phyloP scores from a whole-genome alignment of 2,888 invertebrate genomes.

The Pammene aurita region DNA sequence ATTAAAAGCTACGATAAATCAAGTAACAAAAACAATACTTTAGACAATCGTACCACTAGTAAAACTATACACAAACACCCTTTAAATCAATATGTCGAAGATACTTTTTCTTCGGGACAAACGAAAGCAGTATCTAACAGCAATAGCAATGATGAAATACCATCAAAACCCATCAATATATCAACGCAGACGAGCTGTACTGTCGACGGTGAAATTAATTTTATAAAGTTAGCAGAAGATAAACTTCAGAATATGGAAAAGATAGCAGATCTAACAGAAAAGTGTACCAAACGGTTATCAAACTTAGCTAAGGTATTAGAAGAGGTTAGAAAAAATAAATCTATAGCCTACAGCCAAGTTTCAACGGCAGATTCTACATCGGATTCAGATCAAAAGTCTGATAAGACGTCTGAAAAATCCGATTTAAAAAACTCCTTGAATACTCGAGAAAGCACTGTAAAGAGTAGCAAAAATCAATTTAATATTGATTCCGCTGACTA shows the following conservation, averaged over 20 bases:
- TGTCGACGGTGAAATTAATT: conserved; percentile 62
- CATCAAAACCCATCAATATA: conserved; percentile 52
- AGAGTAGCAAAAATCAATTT: conserved; percentile 42
- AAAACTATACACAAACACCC: conserved; percentile 1
- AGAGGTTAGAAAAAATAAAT: conserved; percentile 77
- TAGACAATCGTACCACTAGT: not conserved
- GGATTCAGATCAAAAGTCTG: conserved; percentile 63
- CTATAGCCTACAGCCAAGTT: conserved; percentile 69
- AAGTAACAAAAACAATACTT: not conserved
- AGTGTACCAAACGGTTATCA: conserved; percentile 75
- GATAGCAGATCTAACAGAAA: conserved; percentile 77
- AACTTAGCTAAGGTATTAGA: conserved; percentile 76
- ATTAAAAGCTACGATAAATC: not conserved
- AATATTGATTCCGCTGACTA: conserved; percentile 49
- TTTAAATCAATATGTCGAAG: not conserved
- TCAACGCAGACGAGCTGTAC: conserved; percentile 69
- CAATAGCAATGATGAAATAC: conserved; percentile 3
- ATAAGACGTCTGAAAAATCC: conserved; percentile 47
- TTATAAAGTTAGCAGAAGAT: conserved; percentile 70
- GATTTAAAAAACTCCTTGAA: conserved; percentile 46
- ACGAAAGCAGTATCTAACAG: conserved; percentile 1
- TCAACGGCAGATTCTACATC: conserved; percentile 68
- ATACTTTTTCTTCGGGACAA: conserved; percentile 5
- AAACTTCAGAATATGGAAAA: conserved; percentile 79
- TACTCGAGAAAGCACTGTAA: conserved; percentile 11